Percentiles rank a stretch among this genome's conserved stretches.
Evolutionary conservation across 1,140 invertebrate species (phyloP).

Genomic region (Drosophila ohnishii): DNA sequence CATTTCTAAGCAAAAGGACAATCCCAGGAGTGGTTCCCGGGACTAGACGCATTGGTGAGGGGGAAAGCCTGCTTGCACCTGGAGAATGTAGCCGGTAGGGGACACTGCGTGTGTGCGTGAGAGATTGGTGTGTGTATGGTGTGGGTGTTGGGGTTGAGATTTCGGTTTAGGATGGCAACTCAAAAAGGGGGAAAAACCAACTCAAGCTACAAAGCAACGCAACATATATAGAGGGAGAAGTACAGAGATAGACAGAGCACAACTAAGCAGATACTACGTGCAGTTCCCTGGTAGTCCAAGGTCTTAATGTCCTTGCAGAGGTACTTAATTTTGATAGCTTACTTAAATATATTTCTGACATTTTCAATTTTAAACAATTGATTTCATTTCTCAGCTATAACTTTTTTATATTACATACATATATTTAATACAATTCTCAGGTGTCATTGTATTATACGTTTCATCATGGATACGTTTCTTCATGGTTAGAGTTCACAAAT

Average conservation of each 20-base stretch:
- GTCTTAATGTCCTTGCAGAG: conserved; percentile 38
- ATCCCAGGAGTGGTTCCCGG: not conserved
- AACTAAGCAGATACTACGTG: conserved; percentile 31
- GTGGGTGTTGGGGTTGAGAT: conserved; percentile 20
- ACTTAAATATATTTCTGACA: not conserved
- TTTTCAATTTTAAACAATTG: not conserved
- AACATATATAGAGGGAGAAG: not conserved
- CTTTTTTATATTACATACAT: too few species aligned
- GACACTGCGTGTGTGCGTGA: conserved; percentile 22
- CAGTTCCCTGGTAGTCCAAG: conserved; percentile 39
- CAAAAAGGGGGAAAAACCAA: conserved; percentile 15
- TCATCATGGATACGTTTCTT: not conserved
- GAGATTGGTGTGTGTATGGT: conserved; percentile 13
- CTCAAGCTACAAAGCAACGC: conserved; percentile 30
- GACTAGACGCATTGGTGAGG: conserved; percentile 1
- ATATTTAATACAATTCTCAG: not conserved
- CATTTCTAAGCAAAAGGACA: conserved; percentile 7
- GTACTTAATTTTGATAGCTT: too few species aligned
- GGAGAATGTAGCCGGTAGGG: conserved; percentile 4
- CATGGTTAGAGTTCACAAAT: not conserved
- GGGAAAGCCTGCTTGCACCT: conserved; percentile 25
- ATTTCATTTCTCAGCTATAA: too few species aligned
- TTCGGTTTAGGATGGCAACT: conserved; percentile 34
- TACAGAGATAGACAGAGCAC: not conserved
- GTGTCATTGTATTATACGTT: not conserved